Evolutionary conservation across 2,113 vertebrate genomes (phyloP).

Genomic region (Labeo rohita): DNA sequence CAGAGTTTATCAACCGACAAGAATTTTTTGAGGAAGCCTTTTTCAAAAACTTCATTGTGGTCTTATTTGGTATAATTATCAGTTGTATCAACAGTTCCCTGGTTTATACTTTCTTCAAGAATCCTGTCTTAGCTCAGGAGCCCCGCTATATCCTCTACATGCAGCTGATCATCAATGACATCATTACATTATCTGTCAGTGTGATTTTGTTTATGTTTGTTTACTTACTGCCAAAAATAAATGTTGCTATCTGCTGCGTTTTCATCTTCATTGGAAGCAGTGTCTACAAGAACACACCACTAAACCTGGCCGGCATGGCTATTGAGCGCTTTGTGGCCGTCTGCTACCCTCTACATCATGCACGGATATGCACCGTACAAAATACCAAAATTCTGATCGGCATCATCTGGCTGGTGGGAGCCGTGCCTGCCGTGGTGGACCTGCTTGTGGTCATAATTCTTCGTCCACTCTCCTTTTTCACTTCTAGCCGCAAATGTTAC

Average conservation of each 20-base stretch:
- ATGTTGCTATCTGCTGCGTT: slow-evolving; percentile 22
- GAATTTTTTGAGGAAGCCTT: slow-evolving; percentile 24
- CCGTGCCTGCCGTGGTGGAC: neutral
- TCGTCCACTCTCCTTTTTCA: slow-evolving; percentile 2
- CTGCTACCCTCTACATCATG: slow-evolving; percentile 44
- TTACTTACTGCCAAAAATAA: neutral
- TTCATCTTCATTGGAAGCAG: neutral
- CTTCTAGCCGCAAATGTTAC: neutral
- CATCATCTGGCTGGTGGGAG: slow-evolving; percentile 26
- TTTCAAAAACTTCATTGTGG: too few species aligned
- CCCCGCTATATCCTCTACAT: slow-evolving; percentile 39
- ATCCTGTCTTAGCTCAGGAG: neutral
- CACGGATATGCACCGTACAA: slow-evolving; percentile 34
- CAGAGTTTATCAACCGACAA: neutral
- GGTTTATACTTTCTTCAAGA: slow-evolving; percentile 13
- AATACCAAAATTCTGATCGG: slow-evolving; percentile 22
- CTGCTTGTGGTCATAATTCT: neutral
- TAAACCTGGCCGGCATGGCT: slow-evolving; percentile 43
- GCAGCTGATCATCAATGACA: slow-evolving; percentile 45
- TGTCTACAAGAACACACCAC: slow-evolving; percentile 18
- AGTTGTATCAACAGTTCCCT: too few species aligned
- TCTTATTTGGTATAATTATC: too few species aligned
- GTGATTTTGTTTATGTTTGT: slow-evolving; percentile 19
- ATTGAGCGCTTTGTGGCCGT: slow-evolving; percentile 53
- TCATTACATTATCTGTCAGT: neutral